Conservation (phyloP, 2,797 vertebrate species). For the Pelodytes ibericus region DNA sequence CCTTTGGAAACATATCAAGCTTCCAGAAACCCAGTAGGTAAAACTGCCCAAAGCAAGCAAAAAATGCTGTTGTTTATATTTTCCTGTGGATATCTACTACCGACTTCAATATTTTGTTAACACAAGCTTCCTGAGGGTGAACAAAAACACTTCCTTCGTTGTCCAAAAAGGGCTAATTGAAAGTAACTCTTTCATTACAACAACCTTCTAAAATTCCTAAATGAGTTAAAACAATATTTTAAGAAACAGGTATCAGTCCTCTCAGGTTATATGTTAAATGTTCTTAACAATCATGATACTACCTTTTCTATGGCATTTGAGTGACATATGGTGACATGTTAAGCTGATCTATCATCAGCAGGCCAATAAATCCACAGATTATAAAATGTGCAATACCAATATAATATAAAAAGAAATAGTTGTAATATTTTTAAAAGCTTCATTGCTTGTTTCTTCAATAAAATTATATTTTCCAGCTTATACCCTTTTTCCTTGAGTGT, state of each 20-base stretch:
- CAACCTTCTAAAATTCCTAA: conserved; percentile 8
- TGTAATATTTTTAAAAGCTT: no score
- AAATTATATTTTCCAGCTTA: no score
- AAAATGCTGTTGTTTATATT: conserved; percentile 38
- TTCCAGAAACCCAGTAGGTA: conserved; percentile 31
- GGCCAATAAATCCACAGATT: no score
- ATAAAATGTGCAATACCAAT: no score
- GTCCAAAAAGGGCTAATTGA: conserved; percentile 29
- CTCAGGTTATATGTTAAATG: no score
- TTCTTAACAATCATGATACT: no score
- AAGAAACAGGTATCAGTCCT: background rate
- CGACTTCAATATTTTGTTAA: conserved; percentile 46
- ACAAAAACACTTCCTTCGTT: conserved; percentile 48
- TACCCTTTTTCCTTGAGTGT: no score
- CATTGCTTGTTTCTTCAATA: no score
- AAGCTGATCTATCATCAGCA: background rate
- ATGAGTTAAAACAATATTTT: background rate
- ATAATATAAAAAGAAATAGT: no score
- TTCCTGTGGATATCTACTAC: conserved; percentile 46
- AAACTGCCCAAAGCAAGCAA: conserved; percentile 25
- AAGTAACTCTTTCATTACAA: conserved; percentile 36
- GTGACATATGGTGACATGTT: background rate
- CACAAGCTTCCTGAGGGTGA: conserved; percentile 43
- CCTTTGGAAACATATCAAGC: conserved; percentile 26
- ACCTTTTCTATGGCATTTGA: no score